Evolutionary conservation across 2,888 invertebrate genomes (phyloP).

Genomic region (Ischnura elegans): DNA sequence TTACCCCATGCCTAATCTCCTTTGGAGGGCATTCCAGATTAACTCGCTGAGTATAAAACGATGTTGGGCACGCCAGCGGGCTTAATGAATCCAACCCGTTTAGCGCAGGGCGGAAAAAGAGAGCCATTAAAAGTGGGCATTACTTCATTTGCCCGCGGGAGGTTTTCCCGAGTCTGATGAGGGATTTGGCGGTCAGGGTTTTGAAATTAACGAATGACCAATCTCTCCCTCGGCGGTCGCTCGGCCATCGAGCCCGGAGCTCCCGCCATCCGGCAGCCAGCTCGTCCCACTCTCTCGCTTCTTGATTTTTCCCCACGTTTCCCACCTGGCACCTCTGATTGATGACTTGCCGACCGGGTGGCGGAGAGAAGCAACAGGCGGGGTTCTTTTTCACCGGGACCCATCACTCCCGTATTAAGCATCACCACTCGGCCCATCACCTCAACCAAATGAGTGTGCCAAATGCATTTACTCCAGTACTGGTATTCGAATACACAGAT

Average conservation of each 20-base stretch:
- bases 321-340: not conserved
- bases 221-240: not conserved
- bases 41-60: constrained; percentile 19
- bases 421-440: not conserved
- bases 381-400: not conserved
- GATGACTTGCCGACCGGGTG: not conserved
- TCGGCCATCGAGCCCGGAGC: not conserved
- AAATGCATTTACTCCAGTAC: too few relatives aligned
- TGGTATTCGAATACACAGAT: too few relatives aligned
- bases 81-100: constrained; percentile 19
- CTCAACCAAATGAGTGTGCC: too few relatives aligned
- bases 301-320: constrained; percentile 1
- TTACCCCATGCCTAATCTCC: not conserved
- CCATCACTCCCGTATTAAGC: not conserved
- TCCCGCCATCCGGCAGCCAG: not conserved
- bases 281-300: not conserved
- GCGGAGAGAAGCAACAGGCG: not conserved
- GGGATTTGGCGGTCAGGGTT: not conserved
- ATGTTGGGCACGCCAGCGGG: not conserved
- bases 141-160: not conserved
- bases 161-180: not conserved
- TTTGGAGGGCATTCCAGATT: not conserved
- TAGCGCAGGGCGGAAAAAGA: not conserved
- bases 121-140: constrained; percentile 8
- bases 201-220: not conserved